Evolutionary conservation across 2,113 vertebrate genomes (phyloP).

Genomic region (Fregetta grallaria): DNA sequence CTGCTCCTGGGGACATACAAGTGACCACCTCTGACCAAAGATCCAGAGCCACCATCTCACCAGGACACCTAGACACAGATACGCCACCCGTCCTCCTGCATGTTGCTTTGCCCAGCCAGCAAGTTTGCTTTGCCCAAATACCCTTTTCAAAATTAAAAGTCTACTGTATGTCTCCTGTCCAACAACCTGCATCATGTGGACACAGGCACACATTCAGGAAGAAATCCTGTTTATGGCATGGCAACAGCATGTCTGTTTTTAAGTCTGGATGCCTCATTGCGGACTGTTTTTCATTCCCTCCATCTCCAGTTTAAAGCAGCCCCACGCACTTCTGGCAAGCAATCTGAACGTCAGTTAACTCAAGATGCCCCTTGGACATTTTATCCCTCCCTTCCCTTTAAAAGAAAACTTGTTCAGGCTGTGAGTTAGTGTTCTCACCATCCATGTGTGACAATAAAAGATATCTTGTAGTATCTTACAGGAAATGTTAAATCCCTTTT

Average conservation of each 20-base stretch:
- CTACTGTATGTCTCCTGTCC: not conserved
- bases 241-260: not conserved
- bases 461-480: not conserved
- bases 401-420: not conserved
- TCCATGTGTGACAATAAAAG: not conserved
- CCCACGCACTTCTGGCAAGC: not conserved
- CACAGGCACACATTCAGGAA: not conserved
- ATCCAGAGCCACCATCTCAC: not conserved
- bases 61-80: not conserved
- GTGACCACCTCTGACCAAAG: not conserved
- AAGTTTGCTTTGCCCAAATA: not conserved
- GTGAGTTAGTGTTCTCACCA: not conserved
- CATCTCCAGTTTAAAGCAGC: not conserved
- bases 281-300: no score
- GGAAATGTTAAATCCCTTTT: not conserved
- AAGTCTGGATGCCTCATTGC: not conserved
- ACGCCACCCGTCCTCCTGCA: not conserved
- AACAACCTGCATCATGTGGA: no score
- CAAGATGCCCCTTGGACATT: not conserved
- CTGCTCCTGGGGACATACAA: not conserved
- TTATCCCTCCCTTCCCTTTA: not conserved
- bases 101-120: not conserved
- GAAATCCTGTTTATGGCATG: not conserved
- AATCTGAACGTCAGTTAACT: not conserved
- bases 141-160: not conserved